A percentile compares a stretch with the other conserved stretches of the same genome.
Evolutionary conservation across 2,888 invertebrate genomes (phyloP).

Genomic region (Heteropelma amictum): DNA sequence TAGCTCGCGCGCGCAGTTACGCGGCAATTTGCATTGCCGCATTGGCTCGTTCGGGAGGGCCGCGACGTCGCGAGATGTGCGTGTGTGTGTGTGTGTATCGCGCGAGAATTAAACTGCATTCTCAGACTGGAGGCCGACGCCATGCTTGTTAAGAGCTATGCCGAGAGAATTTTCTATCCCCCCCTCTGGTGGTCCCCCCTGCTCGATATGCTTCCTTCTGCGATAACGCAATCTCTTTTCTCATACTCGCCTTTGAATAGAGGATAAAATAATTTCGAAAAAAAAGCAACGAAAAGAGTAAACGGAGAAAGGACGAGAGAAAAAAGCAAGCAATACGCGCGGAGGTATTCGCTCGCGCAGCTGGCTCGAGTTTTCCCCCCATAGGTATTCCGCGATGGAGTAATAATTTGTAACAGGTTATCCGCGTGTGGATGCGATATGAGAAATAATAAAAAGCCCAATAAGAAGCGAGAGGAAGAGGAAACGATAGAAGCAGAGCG

Average conservation of each 20-base stretch:
- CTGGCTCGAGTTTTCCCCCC: slow-evolving; percentile 2
- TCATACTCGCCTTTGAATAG: slow-evolving; percentile 2
- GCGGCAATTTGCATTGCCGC: slow-evolving; percentile 56
- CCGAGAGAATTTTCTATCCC: slow-evolving; percentile 54
- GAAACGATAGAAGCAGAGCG: slow-evolving; percentile 6
- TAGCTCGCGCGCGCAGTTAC: slow-evolving; percentile 59
- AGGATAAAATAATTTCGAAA: neutral
- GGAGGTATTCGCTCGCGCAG: neutral
- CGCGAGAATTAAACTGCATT: slow-evolving; percentile 67
- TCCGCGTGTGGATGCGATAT: neutral
- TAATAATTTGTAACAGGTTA: slow-evolving; percentile 47
- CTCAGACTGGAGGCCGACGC: slow-evolving; percentile 56
- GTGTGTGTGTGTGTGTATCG: no score
- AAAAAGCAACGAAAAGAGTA: neutral
- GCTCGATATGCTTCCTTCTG: slow-evolving; percentile 57
- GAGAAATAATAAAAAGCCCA: no score
- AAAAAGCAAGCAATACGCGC: neutral
- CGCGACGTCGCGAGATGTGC: no score
- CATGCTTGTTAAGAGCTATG: slow-evolving; percentile 42
- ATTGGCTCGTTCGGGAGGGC: slow-evolving; percentile 18
- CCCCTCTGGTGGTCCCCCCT: no score
- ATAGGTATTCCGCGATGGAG: slow-evolving; percentile 1
- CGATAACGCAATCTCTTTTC: slow-evolving; percentile 48
- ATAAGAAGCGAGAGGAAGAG: neutral
- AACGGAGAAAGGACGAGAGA: no score